Conservation (phyloP, 2,797 vertebrate species). For the Ctenochaetus hawaiiensis region DNA sequence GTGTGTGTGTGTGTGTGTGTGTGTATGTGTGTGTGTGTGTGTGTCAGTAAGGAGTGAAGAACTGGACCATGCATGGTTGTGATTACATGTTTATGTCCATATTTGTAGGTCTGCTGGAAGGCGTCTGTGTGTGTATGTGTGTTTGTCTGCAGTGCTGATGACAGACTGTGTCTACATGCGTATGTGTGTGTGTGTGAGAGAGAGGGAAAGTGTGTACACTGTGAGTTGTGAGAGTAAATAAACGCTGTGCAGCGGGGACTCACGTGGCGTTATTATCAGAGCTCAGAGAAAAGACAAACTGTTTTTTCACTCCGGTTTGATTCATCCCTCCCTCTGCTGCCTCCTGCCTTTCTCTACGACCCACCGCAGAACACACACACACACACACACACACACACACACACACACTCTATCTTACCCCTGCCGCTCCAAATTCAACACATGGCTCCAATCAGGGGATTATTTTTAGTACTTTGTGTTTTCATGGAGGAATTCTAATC, state of each 20-base stretch:
- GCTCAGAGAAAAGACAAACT: slow-evolving; percentile 86
- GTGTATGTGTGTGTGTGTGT: slow-evolving; percentile 30
- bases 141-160: slow-evolving; percentile 38
- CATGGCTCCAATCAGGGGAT: slow-evolving; percentile 85
- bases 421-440: slow-evolving; percentile 77
- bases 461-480: slow-evolving; percentile 86
- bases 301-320: slow-evolving; percentile 82
- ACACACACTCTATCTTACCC: slow-evolving; percentile 35
- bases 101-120: slow-evolving; percentile 73
- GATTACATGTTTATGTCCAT: slow-evolving; percentile 78
- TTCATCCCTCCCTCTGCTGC: slow-evolving; percentile 78
- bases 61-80: slow-evolving; percentile 66
- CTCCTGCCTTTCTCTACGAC: slow-evolving; percentile 58
- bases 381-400: slow-evolving; percentile 30
- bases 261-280: slow-evolving; percentile 87
- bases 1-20: slow-evolving; percentile 30
- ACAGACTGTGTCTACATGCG: slow-evolving; percentile 24
- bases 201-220: slow-evolving; percentile 81
- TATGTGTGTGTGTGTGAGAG: slow-evolving; percentile 36
- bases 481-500: slow-evolving; percentile 80
- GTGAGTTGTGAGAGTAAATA: slow-evolving; percentile 87
- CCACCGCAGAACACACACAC: slow-evolving; percentile 65
- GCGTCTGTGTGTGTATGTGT: slow-evolving; percentile 38
- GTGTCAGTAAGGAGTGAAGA: slow-evolving; percentile 49
- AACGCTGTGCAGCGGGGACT: slow-evolving; percentile 78